Evolutionary conservation across 2,797 vertebrate genomes (phyloP).

Genomic region (Cyprinodon diabolis): DNA sequence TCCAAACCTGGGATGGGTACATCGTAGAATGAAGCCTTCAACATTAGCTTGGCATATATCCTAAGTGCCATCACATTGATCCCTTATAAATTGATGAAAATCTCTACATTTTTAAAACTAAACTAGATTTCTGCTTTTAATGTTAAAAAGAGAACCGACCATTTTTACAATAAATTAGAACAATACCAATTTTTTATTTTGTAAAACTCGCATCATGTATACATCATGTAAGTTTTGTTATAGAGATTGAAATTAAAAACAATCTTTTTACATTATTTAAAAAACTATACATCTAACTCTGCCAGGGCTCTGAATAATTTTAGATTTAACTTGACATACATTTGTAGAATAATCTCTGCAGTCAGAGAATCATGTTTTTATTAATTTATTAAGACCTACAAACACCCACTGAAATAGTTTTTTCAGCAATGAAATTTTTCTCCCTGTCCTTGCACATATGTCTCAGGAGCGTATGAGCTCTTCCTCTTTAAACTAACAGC

Average conservation of each 20-base stretch:
- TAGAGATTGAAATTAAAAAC: background rate
- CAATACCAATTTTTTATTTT: background rate
- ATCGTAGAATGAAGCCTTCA: too few species aligned
- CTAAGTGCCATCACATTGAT: too few species aligned
- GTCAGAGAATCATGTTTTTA: background rate
- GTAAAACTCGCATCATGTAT: background rate
- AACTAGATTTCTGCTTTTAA: background rate
- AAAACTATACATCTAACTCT: background rate
- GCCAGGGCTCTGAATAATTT: background rate
- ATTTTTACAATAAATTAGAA: background rate
- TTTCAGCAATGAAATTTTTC: conserved; percentile 24
- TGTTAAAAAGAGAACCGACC: background rate
- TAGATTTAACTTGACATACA: background rate
- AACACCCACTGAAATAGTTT: conserved; percentile 14
- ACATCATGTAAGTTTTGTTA: background rate
- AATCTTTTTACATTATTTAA: background rate
- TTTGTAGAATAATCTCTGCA: background rate
- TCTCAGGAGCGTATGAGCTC: conserved; percentile 34
- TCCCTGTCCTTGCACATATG: conserved; percentile 19
- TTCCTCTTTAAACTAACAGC: conserved; percentile 42
- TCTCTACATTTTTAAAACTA: background rate
- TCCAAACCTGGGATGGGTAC: too few species aligned
- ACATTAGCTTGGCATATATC: too few species aligned
- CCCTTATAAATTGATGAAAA: too few species aligned
- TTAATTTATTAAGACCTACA: conserved; percentile 10